Conservation (phyloP, 2,888 invertebrate species). For the Eurytoma adleriae region DNA sequence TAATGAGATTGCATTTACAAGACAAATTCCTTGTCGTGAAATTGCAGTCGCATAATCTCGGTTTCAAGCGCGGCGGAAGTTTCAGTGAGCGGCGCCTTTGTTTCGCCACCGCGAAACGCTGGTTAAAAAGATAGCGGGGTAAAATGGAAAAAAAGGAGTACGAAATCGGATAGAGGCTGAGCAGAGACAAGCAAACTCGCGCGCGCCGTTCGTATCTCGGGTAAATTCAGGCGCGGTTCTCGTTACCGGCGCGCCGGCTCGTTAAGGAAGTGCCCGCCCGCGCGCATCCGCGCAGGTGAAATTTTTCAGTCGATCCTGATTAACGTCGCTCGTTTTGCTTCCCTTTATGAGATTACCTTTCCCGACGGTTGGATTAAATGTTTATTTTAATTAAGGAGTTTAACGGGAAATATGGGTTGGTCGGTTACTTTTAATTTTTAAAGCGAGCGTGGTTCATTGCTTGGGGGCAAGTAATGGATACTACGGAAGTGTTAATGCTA, state of each 20-base stretch:
- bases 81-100: constrained; percentile 7
- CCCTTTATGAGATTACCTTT: neutral
- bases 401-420: neutral
- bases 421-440: neutral
- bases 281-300: neutral
- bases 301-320: neutral
- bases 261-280: constrained; percentile 11
- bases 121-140: constrained; percentile 21
- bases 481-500: too few species aligned
- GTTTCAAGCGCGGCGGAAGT: constrained; percentile 20
- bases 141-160: neutral
- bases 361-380: neutral
- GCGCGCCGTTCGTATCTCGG: neutral
- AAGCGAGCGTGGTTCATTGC: neutral
- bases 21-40: constrained; percentile 39
- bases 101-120: neutral
- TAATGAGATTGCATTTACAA: constrained; percentile 44
- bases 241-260: constrained; percentile 10
- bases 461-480: too few species aligned
- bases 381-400: neutral
- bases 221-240: constrained; percentile 12
- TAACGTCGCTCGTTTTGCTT: neutral
- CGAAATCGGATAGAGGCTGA: neutral
- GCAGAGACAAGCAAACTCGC: too few species aligned
- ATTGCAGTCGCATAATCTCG: constrained; percentile 46